Evolutionary conservation across 2,888 invertebrate genomes (phyloP), one percentile per base, ranked within the genome.

Genomic region (Phytoseiulus persimilis): DNA sequence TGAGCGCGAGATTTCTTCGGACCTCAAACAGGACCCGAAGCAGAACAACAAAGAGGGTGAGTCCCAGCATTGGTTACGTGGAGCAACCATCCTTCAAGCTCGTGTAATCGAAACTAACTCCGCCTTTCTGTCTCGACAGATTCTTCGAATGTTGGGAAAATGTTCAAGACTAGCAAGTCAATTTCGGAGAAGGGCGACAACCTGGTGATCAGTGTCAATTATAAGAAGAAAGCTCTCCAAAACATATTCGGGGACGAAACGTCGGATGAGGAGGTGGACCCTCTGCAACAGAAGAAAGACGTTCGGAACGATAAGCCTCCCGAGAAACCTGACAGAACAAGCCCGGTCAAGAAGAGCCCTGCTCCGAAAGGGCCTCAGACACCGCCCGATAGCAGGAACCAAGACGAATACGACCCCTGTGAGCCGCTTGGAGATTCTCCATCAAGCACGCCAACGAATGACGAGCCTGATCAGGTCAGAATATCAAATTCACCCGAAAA

Each of bases 161-260:
- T 65, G 65, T 14, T 65, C 65, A 65, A 65, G 65, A 65, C 65
- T 1, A 65, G 96, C 0, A 97, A 97, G 92, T 97, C 97, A 93
- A 96, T 97, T 2, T 97, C 96, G 92, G 96, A 97, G 0, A 96
- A 97, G 23, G 97, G 97, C 2, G 96, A 97, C 93, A 97, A 97
- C 92, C 97, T 97, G 92, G 94, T 97, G 91, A 97, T 97, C 23
- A 97, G 96, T 93, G 96, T 97, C 31, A 97, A 96, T 93, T 97
- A 97, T 93, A 95, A 96, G 92, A 96, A 96, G 87, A 87, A 87
- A 32, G 45, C 32, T 33, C 33, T 87, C 0, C 87, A 39, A 39
- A 87, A 87, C 45, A 87, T 87, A 11, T 87, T 87, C 91, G 91
- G 90, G 18, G 91, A 91, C 18, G 90, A 90, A 31, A 87, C 90